Evolutionary conservation across 2,888 invertebrate genomes (phyloP).

Genomic region (Zaprionus lineosus): DNA sequence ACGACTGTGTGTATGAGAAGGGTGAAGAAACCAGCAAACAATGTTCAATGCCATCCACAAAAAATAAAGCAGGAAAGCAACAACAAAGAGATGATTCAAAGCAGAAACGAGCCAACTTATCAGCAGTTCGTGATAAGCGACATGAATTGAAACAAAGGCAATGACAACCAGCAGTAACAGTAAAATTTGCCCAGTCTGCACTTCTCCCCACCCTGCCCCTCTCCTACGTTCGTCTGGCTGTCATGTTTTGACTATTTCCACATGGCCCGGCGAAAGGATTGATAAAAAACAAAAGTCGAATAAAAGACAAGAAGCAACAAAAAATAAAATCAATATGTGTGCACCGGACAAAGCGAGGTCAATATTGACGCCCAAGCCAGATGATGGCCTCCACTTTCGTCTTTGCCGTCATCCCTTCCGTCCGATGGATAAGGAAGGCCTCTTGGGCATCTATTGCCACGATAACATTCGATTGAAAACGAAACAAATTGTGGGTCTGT

Average conservation of each 20-base stretch:
- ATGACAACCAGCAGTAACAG: slow-evolving; percentile 17
- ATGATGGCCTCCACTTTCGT: slow-evolving; percentile 23
- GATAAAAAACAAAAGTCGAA: slow-evolving; percentile 39
- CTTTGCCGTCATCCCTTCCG: neutral
- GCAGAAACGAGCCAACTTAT: slow-evolving; percentile 50
- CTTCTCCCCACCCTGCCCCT: neutral
- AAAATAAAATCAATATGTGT: slow-evolving; percentile 59
- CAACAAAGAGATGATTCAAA: slow-evolving; percentile 42
- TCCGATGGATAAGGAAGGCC: slow-evolving; percentile 5
- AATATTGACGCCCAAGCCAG: slow-evolving; percentile 57
- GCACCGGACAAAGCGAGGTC: slow-evolving; percentile 64
- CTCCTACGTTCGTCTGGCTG: neutral
- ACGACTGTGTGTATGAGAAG: slow-evolving; percentile 54
- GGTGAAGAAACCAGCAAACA: slow-evolving; percentile 73
- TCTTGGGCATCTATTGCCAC: slow-evolving; percentile 28
- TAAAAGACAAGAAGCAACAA: slow-evolving; percentile 23
- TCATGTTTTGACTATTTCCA: slow-evolving; percentile 34
- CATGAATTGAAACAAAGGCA: slow-evolving; percentile 66
- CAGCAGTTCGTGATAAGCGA: slow-evolving; percentile 63
- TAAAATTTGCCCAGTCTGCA: slow-evolving; percentile 28
- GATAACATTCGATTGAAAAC: slow-evolving; percentile 18
- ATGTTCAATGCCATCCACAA: slow-evolving; percentile 76
- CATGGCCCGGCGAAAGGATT: slow-evolving; percentile 66
- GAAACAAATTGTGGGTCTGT: slow-evolving; percentile 37
- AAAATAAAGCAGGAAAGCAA: slow-evolving; percentile 26